Evolutionary conservation across 2,797 vertebrate species (phyloP).

Genomic region (Myripristis jacobus): DNA sequence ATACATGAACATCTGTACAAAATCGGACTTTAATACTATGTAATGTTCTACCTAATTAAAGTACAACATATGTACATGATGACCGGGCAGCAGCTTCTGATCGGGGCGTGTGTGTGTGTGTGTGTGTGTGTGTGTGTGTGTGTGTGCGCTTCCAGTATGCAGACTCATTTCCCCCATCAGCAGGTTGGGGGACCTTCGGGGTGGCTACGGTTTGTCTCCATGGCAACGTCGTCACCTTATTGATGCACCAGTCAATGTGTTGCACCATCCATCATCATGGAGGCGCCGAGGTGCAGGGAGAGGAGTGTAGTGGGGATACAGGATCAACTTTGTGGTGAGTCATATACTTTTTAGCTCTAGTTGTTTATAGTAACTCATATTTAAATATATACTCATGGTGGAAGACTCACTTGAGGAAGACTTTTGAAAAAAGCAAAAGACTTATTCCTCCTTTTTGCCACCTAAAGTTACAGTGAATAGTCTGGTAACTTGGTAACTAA

Average conservation of each 20-base stretch:
- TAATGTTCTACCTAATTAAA: too few relatives aligned
- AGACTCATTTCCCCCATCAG: conserved; percentile 62
- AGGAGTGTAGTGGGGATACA: neutral
- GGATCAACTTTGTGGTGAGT: conserved; percentile 14
- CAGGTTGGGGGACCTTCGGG: conserved; percentile 57
- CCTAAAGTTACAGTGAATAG: too few relatives aligned
- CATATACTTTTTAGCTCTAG: neutral
- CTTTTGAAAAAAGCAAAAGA: too few relatives aligned
- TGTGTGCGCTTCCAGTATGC: conserved; percentile 23
- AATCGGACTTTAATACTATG: too few relatives aligned
- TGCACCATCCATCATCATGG: conserved; percentile 60
- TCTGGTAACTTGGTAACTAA: too few relatives aligned
- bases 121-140: neutral
- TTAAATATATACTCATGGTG: too few relatives aligned
- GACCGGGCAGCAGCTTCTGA: too few relatives aligned
- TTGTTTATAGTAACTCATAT: neutral
- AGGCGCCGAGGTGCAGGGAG: conserved; percentile 12
- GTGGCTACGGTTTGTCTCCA: conserved; percentile 45
- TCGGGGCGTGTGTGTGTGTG: neutral
- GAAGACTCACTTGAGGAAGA: too few relatives aligned
- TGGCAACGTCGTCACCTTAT: conserved; percentile 54
- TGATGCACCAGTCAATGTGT: conserved; percentile 64
- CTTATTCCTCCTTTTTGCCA: too few relatives aligned
- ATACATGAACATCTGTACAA: too few relatives aligned
- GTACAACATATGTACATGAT: too few relatives aligned